phyloP scores from a whole-genome alignment of 2,888 invertebrate species.

The Apodemia mormo region DNA sequence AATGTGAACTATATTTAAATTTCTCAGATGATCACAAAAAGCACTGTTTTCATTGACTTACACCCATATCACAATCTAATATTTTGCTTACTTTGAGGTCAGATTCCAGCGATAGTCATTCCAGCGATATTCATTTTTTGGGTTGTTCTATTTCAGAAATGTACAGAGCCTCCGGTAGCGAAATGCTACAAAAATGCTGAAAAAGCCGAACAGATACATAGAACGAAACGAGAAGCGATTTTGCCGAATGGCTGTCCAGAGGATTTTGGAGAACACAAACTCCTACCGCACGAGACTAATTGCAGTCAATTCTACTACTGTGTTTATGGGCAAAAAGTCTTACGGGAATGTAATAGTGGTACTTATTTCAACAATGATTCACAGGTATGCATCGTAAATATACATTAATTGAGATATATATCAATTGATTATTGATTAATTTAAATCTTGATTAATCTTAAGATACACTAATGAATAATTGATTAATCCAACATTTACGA shows the following conservation, averaged over 20 bases:
- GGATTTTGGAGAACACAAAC: slow-evolving; percentile 40
- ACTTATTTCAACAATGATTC: slow-evolving; percentile 41
- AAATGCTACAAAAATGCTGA: not conserved
- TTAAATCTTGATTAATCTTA: no score
- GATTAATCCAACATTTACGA: no score
- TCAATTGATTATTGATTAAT: no score
- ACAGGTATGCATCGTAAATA: slow-evolving; percentile 35
- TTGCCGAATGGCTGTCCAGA: slow-evolving; percentile 46
- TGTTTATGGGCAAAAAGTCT: slow-evolving; percentile 39
- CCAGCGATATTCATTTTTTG: not conserved
- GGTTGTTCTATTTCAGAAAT: not conserved
- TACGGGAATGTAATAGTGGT: slow-evolving; percentile 37
- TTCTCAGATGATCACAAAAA: no score
- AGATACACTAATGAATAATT: no score
- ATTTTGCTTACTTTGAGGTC: no score
- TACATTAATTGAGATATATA: no score
- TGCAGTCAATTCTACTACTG: slow-evolving; percentile 51
- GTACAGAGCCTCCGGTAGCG: not conserved
- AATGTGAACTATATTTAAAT: no score
- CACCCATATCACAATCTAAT: no score
- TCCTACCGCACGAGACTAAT: slow-evolving; percentile 48
- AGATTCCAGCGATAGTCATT: no score
- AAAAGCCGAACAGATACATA: not conserved
- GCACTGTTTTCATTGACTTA: no score
- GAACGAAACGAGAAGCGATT: slow-evolving; percentile 3